Evolutionary conservation across 2,797 vertebrate species (phyloP).

Genomic region (Octomys mimax): DNA sequence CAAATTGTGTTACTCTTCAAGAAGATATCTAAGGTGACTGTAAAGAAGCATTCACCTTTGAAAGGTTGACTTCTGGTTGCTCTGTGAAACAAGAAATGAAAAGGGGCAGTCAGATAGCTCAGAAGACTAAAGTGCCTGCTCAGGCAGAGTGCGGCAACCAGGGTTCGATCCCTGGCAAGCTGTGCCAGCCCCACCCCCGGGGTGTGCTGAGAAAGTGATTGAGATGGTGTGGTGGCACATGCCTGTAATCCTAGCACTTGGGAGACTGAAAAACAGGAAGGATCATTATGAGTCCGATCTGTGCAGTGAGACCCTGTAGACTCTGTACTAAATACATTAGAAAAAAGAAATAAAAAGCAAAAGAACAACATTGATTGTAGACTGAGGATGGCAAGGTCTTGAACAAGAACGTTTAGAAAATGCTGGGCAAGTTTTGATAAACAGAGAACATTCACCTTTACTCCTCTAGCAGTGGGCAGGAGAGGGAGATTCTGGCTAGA

Average conservation of each 20-base stretch:
- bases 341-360: background rate
- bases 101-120: too few relatives aligned
- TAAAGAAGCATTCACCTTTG: background rate
- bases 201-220: too few relatives aligned
- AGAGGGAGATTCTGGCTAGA: background rate
- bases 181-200: too few relatives aligned
- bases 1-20: rapidly evolving
- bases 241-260: too few relatives aligned
- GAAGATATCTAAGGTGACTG: background rate
- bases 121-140: too few relatives aligned
- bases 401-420: background rate
- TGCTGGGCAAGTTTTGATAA: background rate
- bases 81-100: background rate
- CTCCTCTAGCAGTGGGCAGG: background rate
- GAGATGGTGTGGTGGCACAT: too few relatives aligned
- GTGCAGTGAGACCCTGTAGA: too few relatives aligned
- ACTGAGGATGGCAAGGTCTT: background rate
- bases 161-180: too few relatives aligned
- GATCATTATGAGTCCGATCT: too few relatives aligned
- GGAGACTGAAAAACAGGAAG: too few relatives aligned
- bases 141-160: too few relatives aligned
- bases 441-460: background rate
- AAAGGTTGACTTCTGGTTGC: background rate
- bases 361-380: background rate
- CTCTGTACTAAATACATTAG: too few relatives aligned